Evolutionary conservation across 2,797 vertebrate genomes (phyloP), one percentile per base, ranked within the genome.

Genomic region (Halcyon leucocephala): DNA sequence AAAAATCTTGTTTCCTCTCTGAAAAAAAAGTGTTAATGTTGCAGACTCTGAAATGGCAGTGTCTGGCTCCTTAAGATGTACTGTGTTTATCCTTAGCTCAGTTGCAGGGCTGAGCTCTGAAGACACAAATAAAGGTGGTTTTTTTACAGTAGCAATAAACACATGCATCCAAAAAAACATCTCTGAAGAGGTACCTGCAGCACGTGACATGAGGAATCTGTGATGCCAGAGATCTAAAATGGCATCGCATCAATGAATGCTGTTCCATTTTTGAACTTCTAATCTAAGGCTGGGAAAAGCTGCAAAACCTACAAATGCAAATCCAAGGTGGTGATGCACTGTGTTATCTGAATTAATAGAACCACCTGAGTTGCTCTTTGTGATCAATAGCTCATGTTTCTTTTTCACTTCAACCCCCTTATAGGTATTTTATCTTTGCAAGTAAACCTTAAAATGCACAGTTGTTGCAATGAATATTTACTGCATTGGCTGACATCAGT

Each of bases 381-480:
- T 71, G 37, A 46, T 81, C 60, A 76, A 20, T 37, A 58, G 57
- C 29, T 65, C 39, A 48, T 6, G 8, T 58, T 84, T 77, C 15
- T 77, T 86, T 93, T 84, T 51, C 58, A 93, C 62, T 79, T 89
- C 48, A 82, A 54, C 31, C 37, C 10, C 26, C 37, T 61, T 39
- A 48, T 33, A 57, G 33, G 2, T 77, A 60, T 92, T 91, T 57
- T 37, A 9, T 48, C 55, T 94, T 90, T 92, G 74, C 84, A 95
- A 96, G 51, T 94, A 94, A 95, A 83, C 69, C 73, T 90, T 93
- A 94, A 95, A 54, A 86, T 73, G 54, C 73, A 35, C 69, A 80
- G 71, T 24, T 66, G 28, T 67, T 89, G 22, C 52, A 81, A 72
- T 95, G 93, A 74, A 12, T 60, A 93, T 94, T 86, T 89, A 89